Conservation (phyloP, 2,888 invertebrate genomes). For the Hirtodrosophila trivittata region DNA sequence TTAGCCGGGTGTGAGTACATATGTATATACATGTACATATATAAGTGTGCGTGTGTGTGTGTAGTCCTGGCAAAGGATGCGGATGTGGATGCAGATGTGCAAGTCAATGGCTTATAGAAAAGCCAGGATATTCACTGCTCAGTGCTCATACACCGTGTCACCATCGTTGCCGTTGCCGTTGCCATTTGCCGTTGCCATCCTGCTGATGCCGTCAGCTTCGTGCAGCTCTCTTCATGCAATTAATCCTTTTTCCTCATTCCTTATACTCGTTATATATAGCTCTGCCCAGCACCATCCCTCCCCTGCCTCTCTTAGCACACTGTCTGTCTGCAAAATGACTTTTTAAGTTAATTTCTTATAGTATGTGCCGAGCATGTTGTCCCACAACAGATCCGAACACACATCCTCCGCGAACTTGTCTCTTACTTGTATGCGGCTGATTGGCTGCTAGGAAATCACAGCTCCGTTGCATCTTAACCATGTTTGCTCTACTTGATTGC, state of each 20-base stretch:
- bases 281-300: constrained; percentile 5
- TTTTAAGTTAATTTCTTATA: constrained; percentile 78
- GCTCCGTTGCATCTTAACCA: constrained; percentile 29
- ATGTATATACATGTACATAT: constrained; percentile 10
- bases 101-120: constrained; percentile 77
- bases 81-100: constrained; percentile 53
- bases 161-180: constrained; percentile 17
- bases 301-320: constrained; percentile 35
- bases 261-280: constrained; percentile 15
- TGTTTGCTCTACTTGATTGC: constrained; percentile 16
- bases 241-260: constrained; percentile 70
- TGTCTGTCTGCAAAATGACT: constrained; percentile 70
- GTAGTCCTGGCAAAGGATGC: constrained; percentile 65
- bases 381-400: constrained; percentile 44
- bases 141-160: constrained; percentile 47
- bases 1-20: constrained; percentile 21
- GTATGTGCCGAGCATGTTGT: constrained; percentile 55
- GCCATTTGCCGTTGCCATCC: constrained; percentile 25
- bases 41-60: constrained; percentile 22
- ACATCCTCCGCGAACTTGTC: background rate
- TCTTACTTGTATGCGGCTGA: constrained; percentile 32
- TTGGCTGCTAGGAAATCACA: constrained; percentile 38
- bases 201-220: constrained; percentile 35
- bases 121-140: constrained; percentile 71
- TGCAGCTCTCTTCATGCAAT: constrained; percentile 63